Evolutionary conservation across 2,888 invertebrate species (phyloP).

Genomic region (Caenorhabditis becei): DNA sequence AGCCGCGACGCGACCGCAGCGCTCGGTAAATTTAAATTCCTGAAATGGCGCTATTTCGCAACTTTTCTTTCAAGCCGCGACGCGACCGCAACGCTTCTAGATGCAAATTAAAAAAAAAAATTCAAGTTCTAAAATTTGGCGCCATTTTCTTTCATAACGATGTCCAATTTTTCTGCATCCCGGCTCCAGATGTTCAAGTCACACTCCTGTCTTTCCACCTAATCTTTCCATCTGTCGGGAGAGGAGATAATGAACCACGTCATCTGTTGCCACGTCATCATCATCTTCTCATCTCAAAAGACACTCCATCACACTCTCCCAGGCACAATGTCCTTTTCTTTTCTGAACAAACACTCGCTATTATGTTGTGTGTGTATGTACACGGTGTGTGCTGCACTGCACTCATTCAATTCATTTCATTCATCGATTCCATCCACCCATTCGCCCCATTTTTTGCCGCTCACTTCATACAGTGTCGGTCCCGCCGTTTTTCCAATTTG

Average conservation of each 20-base stretch:
- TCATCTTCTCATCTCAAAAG: constrained; percentile 5
- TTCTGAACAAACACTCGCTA: too few species aligned
- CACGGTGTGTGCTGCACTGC: constrained; percentile 35
- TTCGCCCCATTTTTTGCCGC: constrained; percentile 16
- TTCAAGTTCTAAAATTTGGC: too few species aligned
- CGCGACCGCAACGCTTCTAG: too few species aligned
- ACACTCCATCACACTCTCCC: constrained; percentile 13
- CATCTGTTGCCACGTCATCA: neutral
- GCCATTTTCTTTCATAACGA: too few species aligned
- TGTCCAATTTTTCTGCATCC: too few species aligned
- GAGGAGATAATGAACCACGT: neutral
- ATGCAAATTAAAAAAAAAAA: too few species aligned
- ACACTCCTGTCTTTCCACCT: neutral
- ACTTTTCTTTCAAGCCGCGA: too few species aligned
- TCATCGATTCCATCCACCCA: constrained; percentile 41
- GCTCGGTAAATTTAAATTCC: too few species aligned
- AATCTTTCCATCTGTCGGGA: neutral
- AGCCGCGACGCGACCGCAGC: too few species aligned
- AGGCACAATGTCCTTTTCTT: constrained; percentile 10
- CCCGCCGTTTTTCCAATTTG: constrained; percentile 27
- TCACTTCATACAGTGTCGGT: constrained; percentile 4
- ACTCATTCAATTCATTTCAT: too few species aligned
- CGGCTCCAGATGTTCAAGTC: too few species aligned
- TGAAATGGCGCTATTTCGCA: too few species aligned
- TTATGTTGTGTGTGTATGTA: constrained; percentile 27